Conservation (phyloP, 2,888 invertebrate genomes). For the Thysanoteuthis rhombus region DNA sequence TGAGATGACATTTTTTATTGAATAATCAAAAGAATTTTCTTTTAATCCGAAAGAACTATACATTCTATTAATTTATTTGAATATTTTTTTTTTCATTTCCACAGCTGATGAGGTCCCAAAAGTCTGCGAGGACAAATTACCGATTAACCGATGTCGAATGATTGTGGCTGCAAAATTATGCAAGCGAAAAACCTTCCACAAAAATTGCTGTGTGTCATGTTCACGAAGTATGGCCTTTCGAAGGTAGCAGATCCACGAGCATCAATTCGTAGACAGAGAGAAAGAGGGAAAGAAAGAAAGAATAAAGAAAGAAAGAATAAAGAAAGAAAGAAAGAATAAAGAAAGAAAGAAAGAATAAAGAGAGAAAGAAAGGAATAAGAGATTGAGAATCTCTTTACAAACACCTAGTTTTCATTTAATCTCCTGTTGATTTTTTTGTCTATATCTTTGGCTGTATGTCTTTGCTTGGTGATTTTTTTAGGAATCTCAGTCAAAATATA, state of each 20-base stretch:
- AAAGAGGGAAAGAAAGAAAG: neutral
- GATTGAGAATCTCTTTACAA: too few relatives aligned
- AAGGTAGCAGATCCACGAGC: neutral
- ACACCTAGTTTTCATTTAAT: neutral
- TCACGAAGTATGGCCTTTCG: neutral
- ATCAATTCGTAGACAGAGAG: neutral
- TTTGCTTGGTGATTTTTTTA: neutral
- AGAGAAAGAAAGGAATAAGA: too few relatives aligned
- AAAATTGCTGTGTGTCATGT: slow-evolving; percentile 93
- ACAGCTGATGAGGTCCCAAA: neutral
- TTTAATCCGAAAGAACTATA: too few relatives aligned
- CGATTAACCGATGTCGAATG: slow-evolving; percentile 82
- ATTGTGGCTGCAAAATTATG: slow-evolving; percentile 88
- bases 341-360: too few relatives aligned
- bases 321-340: too few relatives aligned
- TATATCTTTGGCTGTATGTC: neutral
- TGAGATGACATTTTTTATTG: too few relatives aligned
- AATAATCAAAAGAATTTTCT: too few relatives aligned
- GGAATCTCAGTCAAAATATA: neutral
- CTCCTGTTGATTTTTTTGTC: neutral
- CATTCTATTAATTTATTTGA: neutral
- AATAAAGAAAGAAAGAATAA: too few relatives aligned
- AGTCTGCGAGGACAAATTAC: neutral
- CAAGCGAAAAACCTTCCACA: slow-evolving; percentile 79
- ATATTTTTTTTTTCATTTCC: neutral